A percentile compares a stretch with the other conserved stretches of the same genome.
phyloP scores from a whole-genome alignment of 2,797 vertebrate genomes.

The Columba guinea region DNA sequence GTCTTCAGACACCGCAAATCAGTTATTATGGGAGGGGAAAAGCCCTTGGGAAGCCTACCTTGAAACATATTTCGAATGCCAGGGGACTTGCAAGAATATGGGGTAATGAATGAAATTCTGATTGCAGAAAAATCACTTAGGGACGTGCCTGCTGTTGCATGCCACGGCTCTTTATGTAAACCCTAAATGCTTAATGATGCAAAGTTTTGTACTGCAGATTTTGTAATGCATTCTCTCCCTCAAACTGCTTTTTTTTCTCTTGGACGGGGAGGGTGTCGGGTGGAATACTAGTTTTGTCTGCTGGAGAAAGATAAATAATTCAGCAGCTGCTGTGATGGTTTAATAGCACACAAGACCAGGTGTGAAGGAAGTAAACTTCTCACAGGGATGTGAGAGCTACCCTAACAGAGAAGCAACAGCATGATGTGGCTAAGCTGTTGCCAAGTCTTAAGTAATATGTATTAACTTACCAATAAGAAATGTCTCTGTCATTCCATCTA shows the following conservation, averaged over 20 bases:
- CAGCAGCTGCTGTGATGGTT: constrained; percentile 52
- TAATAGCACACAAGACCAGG: constrained; percentile 29
- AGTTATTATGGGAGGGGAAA: constrained; percentile 72
- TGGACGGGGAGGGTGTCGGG: not conserved
- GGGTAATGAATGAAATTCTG: constrained; percentile 87
- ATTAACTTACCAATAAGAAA: not conserved
- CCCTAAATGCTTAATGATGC: constrained; percentile 53
- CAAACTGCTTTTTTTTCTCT: constrained; percentile 11
- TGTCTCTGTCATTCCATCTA: not conserved
- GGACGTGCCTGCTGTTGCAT: constrained; percentile 65
- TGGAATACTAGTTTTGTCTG: not conserved
- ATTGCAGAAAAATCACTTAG: constrained; percentile 78
- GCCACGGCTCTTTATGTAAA: constrained; percentile 53
- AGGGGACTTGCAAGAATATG: constrained; percentile 77
- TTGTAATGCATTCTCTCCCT: constrained; percentile 30
- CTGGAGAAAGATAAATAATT: constrained; percentile 49
- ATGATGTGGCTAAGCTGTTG: not conserved
- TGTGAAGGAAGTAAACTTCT: constrained; percentile 51
- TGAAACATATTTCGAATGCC: constrained; percentile 83
- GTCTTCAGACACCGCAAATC: constrained; percentile 78
- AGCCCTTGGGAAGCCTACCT: constrained; percentile 78
- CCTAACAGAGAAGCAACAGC: not conserved
- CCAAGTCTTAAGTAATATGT: not conserved
- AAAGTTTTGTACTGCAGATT: constrained; percentile 9
- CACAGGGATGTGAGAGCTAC: not conserved